Evolutionary conservation across 1,140 invertebrate genomes (phyloP), one percentile per base, ranked within the genome.

Genomic region (Ladona fulva): DNA sequence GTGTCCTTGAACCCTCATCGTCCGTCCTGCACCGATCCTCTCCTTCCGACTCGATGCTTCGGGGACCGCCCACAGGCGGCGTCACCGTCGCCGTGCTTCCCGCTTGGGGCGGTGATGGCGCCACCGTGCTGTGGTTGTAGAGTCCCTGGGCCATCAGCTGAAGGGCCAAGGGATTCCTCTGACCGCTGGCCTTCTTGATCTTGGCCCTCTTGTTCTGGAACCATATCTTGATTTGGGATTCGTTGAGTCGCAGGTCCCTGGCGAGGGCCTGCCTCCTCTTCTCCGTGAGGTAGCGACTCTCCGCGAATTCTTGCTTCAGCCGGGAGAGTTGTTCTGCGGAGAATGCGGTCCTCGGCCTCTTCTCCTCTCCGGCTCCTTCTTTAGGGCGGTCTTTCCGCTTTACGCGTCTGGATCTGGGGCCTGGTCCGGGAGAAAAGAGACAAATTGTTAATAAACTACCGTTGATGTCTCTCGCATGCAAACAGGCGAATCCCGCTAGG

Each of bases 211-310:
- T 99, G 86, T 99, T 99, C 87, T 99, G 96, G 86, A 99, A 98
- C 94, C 94, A 96, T 83, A 99, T 99, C 88, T 99, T 99, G 84
- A 99, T 99, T 86, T 99, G 97, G 0, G 95, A 95, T 84, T 99
- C 98, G 83, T 98, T 98, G 16, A 99, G 87, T 12, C 93, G 93
- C 25, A 99, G 87, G 82, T 99, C 96, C 14, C 92, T 88, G 8
- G 97, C 96, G 76, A 99, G 88, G 79, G 95, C 92, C 85, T 97
- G 95, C 79, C 98, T 88, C 82, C 97, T 87, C 78, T 95, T 89
- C 83, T 99, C 97, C 0, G 95, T 99, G 80, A 99, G 88, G 87
- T 99, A 99, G 81, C 94, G 90, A 88, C 52, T 66, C 52, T 66
- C 52, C 16, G 52, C 52, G 52, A 99, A 99, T 85, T 99, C 97